Base-by-base conservation (phyloP, 2,797 vertebrate genomes). In the Chromobotia macracanthus region DNA sequence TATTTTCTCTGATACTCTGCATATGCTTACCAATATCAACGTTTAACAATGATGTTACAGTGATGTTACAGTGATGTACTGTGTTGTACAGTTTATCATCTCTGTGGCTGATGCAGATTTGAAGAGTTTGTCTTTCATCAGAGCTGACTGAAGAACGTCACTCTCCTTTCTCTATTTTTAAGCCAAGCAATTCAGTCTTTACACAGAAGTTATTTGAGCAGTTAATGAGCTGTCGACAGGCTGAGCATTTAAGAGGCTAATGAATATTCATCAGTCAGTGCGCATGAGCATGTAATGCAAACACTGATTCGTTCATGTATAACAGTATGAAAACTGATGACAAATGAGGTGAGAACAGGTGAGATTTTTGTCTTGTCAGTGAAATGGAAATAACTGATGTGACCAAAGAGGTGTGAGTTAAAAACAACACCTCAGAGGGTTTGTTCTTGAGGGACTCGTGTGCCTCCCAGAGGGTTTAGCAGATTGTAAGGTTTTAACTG, bases 301-400 rank as follows among this genome's bases (percentile, higher is more conserved):
- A 79, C 80, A 72, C 51, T 83, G 60, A 87, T 82, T 87, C 82
- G 80, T 72, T 77, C 28, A 31, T 35, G 48, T 66, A 81, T 78
- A 60, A 79, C 76, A 84, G 38, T 61, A 86, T 81, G 65, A 79
- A 85, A 67, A 79, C 84, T 72, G 75, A 75, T 88, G 78, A 87
- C 79, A 83, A 83, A 86, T 85, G 72, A 81, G 84, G 84, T 83
- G 50, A 80, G 83, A 83, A 75, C 83, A 88, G 87, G 79, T 87
- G 85, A 90, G 84, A 70, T 73, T 65, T 85, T 64, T 63, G 38
- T 69, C 81, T 79, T 69, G 69, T 83, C 84, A 83, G 82, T 82
- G 83, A 71, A 84, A 79, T 41, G 44, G 64, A 68, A 83, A 78
- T 82, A 71, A 81, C 75, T 75, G 77, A 80, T 80, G 73, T 41